A percentile compares a stretch with the other conserved stretches of the same genome.
phyloP scores from a whole-genome alignment of 2,888 invertebrate genomes.

The Ariolimax columbianus region DNA sequence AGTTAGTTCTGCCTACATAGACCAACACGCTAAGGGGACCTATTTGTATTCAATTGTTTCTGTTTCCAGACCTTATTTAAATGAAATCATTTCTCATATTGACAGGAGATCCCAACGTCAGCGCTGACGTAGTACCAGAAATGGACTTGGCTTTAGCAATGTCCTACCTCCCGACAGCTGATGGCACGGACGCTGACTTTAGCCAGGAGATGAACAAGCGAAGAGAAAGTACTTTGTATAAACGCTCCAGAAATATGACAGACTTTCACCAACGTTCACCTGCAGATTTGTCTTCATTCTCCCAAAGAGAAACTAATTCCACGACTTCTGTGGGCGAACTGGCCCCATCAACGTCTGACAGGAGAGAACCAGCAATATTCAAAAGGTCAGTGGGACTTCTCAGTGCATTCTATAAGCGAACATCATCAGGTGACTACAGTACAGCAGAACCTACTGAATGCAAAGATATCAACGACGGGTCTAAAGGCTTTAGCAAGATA shows the following conservation, averaged over 20 bases:
- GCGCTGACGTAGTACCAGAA: not conserved
- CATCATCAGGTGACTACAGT: not conserved
- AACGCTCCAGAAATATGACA: not conserved
- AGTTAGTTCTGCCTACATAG: no score
- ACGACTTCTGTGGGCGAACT: no score
- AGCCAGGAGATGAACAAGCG: not conserved
- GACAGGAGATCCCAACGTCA: not conserved
- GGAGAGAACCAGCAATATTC: not conserved
- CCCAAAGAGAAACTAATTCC: no score
- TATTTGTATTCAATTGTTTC: not conserved
- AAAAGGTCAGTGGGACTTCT: not conserved
- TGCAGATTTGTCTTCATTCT: no score
- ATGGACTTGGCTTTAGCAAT: not conserved
- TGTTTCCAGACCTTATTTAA: no score
- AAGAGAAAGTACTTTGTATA: not conserved
- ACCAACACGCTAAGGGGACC: not conserved
- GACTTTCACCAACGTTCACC: conserved; percentile 4
- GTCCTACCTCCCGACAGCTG: not conserved
- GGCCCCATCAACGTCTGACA: conserved; percentile 9
- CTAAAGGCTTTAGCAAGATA: not conserved
- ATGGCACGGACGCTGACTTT: not conserved
- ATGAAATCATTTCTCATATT: no score
- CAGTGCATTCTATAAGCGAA: conserved; percentile 4
- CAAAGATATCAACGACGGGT: not conserved
- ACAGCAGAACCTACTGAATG: no score